Base-by-base conservation (phyloP, 2,113 vertebrate species). In the Cyanocitta stelleri region DNA sequence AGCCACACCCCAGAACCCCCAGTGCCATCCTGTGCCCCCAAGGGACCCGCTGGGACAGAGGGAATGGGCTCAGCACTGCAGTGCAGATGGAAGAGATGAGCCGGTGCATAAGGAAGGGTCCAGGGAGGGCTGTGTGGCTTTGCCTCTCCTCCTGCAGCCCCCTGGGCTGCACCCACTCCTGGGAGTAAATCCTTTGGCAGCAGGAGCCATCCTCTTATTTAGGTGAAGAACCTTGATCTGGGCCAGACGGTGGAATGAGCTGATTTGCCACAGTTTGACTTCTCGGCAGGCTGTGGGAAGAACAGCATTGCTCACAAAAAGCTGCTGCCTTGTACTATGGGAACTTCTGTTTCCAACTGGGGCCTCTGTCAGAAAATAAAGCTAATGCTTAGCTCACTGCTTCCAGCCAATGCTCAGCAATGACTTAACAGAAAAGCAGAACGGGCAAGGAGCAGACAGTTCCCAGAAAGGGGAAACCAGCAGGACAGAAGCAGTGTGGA, bases 381-480 rank as follows among this genome's bases (percentile, higher is more conserved):
- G 2, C 37, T 62, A 89, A 71, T 0, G 5, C 51, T 55, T n/a
- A 35, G 37, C 66, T 91, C n/a, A 3, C 46, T 74, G 76, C 64
- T 74, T 87, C 62, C 61, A 52, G 64, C 5, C 16, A 85, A 61
- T 7, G 11, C 33, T 13, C 2, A 15, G 27, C 52, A 27, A 58
- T 85, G 94, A 90, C 63, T 88, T 93, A 33, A 89, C 82, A 93
- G 95, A 94, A 94, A 71, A 90, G 66, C 62, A 90, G 59, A 64
- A 80, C 1, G 35, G 72, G 63, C 0, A 0, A 93, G 68, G 48
- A 85, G 37, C 3, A 89, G 83, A 32, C 37, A 72, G 80, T 30
- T 89, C 59, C 43, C 86, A 86, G 73, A 81, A 9, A 62, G 71
- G 26, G 82, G 71, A 85, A 93, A 77, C 26, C 79, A 90, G 67